A percentile compares a stretch with the other conserved stretches of the same genome.
These are phyloP conservation scores for Sebastes glaucus DNA, from an alignment of 2,797 vertebrate genomes.

Conservation along the genomic window DNA sequence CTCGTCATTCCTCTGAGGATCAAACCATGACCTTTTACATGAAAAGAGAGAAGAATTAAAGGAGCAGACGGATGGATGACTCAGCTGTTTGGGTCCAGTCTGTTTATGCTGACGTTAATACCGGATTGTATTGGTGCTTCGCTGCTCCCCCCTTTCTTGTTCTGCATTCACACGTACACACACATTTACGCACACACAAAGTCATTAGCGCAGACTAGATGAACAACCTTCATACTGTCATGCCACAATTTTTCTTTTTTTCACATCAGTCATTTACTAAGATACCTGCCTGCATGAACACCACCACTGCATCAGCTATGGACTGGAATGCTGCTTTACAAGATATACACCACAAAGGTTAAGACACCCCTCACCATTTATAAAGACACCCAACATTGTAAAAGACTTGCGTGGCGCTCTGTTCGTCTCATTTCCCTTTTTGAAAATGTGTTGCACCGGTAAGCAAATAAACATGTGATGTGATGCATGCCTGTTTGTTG, in stretches of 20 bases:
- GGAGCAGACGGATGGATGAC: constrained; percentile 23
- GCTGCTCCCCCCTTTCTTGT: not conserved
- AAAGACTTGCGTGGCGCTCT: not conserved
- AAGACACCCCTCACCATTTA: not conserved
- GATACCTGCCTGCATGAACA: not conserved
- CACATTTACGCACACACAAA: not conserved
- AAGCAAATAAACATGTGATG: not conserved
- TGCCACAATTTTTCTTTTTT: not conserved
- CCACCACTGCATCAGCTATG: not conserved
- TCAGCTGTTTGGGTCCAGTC: constrained; percentile 28
- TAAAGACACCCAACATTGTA: not conserved
- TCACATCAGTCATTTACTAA: not conserved
- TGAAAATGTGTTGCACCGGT: not conserved
- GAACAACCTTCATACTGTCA: not conserved
- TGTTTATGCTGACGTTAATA: constrained; percentile 45
- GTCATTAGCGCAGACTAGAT: not conserved
- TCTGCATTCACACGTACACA: not conserved
- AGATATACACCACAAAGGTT: not conserved
- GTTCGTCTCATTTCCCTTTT: constrained; percentile 9
- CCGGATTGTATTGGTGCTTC: not conserved
- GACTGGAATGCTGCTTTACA: not conserved
- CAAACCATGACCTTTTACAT: constrained; percentile 61
- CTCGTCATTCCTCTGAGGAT: constrained; percentile 43
- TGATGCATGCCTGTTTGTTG: not conserved
- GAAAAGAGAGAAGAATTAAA: constrained; percentile 51